These are phyloP conservation scores for Tipula unca DNA, from an alignment of 2,888 invertebrate species.

Conservation along the genomic window DNA sequence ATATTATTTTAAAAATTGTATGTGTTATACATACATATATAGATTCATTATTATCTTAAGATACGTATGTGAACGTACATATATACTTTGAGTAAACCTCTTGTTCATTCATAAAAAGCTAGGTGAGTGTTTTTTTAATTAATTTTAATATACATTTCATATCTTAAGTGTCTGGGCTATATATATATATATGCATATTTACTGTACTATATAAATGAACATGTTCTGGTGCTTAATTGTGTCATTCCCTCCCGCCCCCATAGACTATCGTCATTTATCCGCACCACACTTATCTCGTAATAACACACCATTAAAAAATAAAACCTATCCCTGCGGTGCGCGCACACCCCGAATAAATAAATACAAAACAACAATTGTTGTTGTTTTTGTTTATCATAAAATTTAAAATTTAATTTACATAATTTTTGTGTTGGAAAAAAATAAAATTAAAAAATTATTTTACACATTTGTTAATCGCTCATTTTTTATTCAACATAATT, in stretches of 20 bases:
- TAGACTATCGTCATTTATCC: not conserved
- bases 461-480: conserved; percentile 8
- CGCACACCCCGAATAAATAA: not conserved
- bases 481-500: conserved; percentile 8
- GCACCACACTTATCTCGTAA: not conserved
- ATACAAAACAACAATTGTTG: not conserved
- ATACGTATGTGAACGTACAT: not conserved
- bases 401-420: not conserved
- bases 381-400: not conserved
- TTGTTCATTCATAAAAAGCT: not conserved
- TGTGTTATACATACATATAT: too few relatives aligned
- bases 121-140: not conserved
- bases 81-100: not conserved
- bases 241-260: not conserved
- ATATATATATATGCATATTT: not conserved
- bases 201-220: not conserved
- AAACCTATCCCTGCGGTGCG: not conserved
- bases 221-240: not conserved
- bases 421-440: not conserved
- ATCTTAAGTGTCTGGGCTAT: not conserved
- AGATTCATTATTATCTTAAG: not conserved
- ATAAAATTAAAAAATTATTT: not conserved
- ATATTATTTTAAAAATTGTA: not conserved
- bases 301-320: not conserved
- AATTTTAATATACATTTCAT: not conserved